Conservation (phyloP, 2,888 invertebrate species). For the Netelia inedita region DNA sequence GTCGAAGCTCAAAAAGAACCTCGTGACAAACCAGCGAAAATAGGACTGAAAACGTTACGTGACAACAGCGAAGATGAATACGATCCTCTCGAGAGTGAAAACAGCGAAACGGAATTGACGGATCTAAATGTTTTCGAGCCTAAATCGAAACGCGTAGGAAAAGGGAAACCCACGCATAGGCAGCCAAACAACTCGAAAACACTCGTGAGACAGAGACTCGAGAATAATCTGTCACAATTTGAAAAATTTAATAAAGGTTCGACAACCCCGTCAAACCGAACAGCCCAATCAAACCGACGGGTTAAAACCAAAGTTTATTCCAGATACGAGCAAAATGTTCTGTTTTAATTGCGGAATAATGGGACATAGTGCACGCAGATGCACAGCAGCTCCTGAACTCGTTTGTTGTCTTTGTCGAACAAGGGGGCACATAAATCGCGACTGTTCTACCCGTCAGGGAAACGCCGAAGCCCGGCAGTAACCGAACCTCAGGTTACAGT, state of each 20-base stretch:
- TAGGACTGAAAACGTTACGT: conserved; percentile 3
- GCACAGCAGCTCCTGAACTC: conserved; percentile 5
- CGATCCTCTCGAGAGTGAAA: background rate
- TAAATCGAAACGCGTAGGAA: background rate
- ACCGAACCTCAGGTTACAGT: conserved; percentile 41
- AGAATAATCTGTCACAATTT: conserved; percentile 44
- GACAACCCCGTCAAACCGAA: background rate
- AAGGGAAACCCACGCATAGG: background rate
- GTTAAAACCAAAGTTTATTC: background rate
- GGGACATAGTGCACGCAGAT: conserved; percentile 40
- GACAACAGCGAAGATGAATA: background rate
- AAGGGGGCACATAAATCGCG: conserved; percentile 42
- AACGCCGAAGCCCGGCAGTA: conserved; percentile 54
- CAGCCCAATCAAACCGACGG: background rate
- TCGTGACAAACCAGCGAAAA: background rate
- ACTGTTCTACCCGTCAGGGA: conserved; percentile 52
- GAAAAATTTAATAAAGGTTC: conserved; percentile 29
- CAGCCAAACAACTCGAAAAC: conserved; percentile 23
- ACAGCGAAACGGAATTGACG: background rate
- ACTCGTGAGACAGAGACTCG: conserved; percentile 41
- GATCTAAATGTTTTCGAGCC: conserved; percentile 8
- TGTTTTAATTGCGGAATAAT: conserved; percentile 55
- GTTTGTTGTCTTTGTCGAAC: conserved; percentile 38
- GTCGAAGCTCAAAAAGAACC: conserved; percentile 12
- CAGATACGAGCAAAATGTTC: conserved; percentile 33